These are phyloP conservation scores for Conopomorpha cramerella DNA, from an alignment of 1,140 invertebrate genomes.

Conservation along the genomic window DNA sequence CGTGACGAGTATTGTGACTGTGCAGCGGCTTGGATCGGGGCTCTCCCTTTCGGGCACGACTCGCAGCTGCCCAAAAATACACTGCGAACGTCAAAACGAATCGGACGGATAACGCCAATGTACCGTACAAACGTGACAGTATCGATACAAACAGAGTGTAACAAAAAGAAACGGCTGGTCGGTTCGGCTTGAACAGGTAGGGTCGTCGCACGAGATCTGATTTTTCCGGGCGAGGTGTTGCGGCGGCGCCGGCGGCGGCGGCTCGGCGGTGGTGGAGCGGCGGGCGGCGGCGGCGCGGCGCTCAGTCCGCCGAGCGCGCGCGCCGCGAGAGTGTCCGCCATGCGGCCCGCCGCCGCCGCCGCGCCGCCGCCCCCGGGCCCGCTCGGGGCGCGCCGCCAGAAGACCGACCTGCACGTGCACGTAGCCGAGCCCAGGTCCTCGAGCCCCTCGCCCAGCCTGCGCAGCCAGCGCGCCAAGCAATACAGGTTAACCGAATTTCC, in stretches of 20 bases:
- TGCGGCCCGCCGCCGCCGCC: constrained; percentile 16
- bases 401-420: constrained; percentile 52
- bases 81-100: constrained; percentile 4
- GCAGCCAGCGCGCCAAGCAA: constrained; percentile 47
- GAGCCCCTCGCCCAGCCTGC: constrained; percentile 40
- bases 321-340: constrained; percentile 38
- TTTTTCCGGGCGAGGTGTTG: constrained; percentile 30
- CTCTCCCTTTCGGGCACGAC: constrained; percentile 33
- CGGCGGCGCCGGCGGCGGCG: constrained; percentile 11
- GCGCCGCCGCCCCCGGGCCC: constrained; percentile 1
- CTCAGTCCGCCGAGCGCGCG: constrained; percentile 44
- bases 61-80: constrained; percentile 26
- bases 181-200: constrained; percentile 49
- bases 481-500: constrained; percentile 36
- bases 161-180: constrained; percentile 36
- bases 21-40: constrained; percentile 20
- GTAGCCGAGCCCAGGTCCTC: constrained; percentile 34
- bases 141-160: constrained; percentile 34
- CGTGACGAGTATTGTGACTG: constrained; percentile 29
- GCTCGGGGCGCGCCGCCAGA: constrained; percentile 44
- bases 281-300: constrained; percentile 23
- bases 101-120: not conserved
- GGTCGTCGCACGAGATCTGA: constrained; percentile 44
- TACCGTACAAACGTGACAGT: not conserved
- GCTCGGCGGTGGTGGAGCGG: constrained; percentile 16